Base-by-base conservation (phyloP, 2,797 vertebrate species). In the Miichthys miiuy region DNA sequence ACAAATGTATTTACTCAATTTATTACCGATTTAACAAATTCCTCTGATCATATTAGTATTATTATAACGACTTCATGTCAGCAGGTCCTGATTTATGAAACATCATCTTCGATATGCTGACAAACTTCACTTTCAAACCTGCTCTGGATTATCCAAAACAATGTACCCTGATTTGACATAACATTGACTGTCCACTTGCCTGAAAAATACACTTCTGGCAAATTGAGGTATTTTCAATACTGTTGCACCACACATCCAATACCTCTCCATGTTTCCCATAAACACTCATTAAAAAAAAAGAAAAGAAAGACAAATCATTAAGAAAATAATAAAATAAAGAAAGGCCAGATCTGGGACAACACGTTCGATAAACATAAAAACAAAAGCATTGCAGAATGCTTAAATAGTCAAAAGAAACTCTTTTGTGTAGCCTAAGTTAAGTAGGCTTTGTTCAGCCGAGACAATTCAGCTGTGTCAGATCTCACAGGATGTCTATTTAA, bases 221-320 rank as follows among this genome's bases (percentile, higher is more conserved):
- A 77, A 68, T 68, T 88, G 88, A 92, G 91, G 91, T 93, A 93
- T 90, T 91, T 89, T 87, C 74, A 93, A 87, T 85, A 88, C 86
- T 92, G 85, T 83, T 83, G 80, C 68, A 75, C 55, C 74, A 83
- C 48, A 79, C 63, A 66, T 63, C 42, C 48, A 79, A 87, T 85
- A 85, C 87, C 88, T 86, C 80, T 41, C 55, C 55, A 68, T 3
- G 42, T 44, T 72, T 81, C 46, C n/a, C 65, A 56, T 55, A 38
- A 75, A 84, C 54, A 74, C 62, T 58, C 52, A 50, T 55, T 11
- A 13, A 42, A 42, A 64, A 14, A 55, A 30, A 44, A 67, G 51
- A 21, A 14, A 41, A 55, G 1, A 52, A 27, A 55, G 16, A 48
- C 27, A 44, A 25, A 69, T 51, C 12, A 34, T 30, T 4, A 74